phyloP scores from a whole-genome alignment of 2,797 vertebrate species.

The Huso huso region DNA sequence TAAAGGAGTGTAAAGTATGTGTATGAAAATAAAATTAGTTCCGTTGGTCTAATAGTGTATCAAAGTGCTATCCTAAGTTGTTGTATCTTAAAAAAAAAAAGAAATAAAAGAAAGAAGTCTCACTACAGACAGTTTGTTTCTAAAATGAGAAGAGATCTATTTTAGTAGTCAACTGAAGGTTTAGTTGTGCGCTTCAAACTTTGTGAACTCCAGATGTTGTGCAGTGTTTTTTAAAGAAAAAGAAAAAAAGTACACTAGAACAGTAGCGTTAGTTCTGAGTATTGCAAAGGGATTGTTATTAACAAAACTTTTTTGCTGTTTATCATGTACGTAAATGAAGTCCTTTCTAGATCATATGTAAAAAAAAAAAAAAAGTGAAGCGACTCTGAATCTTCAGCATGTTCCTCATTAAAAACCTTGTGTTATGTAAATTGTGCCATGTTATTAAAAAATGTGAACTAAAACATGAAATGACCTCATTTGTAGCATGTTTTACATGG shows the following conservation, averaged over 20 bases:
- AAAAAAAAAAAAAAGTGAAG: constrained; percentile 57
- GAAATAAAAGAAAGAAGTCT: constrained; percentile 56
- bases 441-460: constrained; percentile 99
- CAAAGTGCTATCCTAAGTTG: constrained; percentile 87
- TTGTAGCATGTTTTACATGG: background rate
- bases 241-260: constrained; percentile 73
- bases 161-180: constrained; percentile 97
- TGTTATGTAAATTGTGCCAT: constrained; percentile 99
- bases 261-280: constrained; percentile 93
- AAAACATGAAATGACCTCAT: constrained; percentile 40
- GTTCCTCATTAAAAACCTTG: constrained; percentile 93
- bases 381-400: constrained; percentile 93
- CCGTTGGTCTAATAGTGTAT: constrained; percentile 90
- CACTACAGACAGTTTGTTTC: constrained; percentile 81
- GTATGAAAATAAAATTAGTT: constrained; percentile 79
- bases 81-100: constrained; percentile 73
- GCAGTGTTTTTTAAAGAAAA: constrained; percentile 67
- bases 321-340: constrained; percentile 89
- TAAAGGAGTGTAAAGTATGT: constrained; percentile 83
- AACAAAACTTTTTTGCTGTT: constrained; percentile 89
- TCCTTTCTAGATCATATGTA: constrained; percentile 94
- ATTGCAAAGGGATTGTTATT: constrained; percentile 96
- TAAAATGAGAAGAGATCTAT: constrained; percentile 94
- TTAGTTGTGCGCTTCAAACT: constrained; percentile 98
- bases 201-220: constrained; percentile 94